These are phyloP conservation scores for Octomys mimax DNA, from an alignment of 2,797 vertebrate genomes.

Conservation along the genomic window DNA sequence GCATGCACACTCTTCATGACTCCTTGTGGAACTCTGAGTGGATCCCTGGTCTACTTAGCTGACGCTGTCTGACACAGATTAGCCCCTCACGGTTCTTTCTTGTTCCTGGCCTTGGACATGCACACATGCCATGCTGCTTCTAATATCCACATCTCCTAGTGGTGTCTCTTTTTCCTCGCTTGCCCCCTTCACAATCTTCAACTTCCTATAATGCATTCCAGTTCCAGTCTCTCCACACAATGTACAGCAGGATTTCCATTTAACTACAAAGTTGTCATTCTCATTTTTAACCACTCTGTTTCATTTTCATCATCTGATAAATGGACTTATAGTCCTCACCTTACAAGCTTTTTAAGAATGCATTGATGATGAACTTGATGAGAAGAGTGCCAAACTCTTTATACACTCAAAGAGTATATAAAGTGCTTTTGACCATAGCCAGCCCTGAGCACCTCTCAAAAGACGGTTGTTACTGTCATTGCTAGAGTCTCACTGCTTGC, in stretches of 20 bases:
- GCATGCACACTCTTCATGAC: neutral
- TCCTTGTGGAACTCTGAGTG: neutral
- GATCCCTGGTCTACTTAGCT: neutral
- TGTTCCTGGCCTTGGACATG: neutral
- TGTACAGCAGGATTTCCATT: neutral
- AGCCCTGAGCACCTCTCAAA: neutral
- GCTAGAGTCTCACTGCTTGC: neutral
- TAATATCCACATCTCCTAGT: neutral
- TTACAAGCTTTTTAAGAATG: neutral
- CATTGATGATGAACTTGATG: neutral
- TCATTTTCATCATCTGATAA: neutral
- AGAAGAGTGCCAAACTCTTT: no score
- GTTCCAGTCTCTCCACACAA: neutral
- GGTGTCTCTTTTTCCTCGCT: neutral
- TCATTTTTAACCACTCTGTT: neutral
- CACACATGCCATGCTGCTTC: neutral
- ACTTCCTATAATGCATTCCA: neutral
- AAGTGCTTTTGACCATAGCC: neutral
- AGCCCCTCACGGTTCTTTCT: neutral
- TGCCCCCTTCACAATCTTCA: neutral
- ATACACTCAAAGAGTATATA: neutral
- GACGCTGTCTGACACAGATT: neutral
- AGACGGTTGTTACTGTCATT: neutral
- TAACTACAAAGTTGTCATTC: neutral
- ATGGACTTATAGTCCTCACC: conserved; percentile 1